phyloP scores from a whole-genome alignment of 2,797 vertebrate genomes.

The Labroides dimidiatus region DNA sequence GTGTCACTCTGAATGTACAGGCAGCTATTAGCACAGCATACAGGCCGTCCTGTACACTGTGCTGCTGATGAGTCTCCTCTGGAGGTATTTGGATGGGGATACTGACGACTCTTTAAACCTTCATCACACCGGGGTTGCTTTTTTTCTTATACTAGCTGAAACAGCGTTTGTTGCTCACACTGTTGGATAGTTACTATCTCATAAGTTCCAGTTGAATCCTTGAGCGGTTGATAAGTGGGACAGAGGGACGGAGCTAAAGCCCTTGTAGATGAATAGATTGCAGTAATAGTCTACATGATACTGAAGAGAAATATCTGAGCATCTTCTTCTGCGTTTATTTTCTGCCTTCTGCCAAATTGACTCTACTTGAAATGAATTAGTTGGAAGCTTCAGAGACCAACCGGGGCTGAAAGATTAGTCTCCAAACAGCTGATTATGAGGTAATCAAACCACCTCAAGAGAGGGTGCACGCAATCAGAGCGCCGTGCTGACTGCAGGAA shows the following conservation, averaged over 20 bases:
- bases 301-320: slow-evolving; percentile 17
- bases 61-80: too few species aligned
- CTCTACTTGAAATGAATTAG: slow-evolving; percentile 50
- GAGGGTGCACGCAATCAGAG: slow-evolving; percentile 63
- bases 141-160: too few species aligned
- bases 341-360: slow-evolving; percentile 36
- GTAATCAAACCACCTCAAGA: slow-evolving; percentile 55
- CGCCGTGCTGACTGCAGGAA: slow-evolving; percentile 38
- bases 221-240: neutral
- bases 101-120: too few species aligned
- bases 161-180: too few species aligned
- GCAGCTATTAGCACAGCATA: neutral
- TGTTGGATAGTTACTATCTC: too few species aligned
- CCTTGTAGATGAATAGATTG: slow-evolving; percentile 3
- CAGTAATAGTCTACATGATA: slow-evolving; percentile 6
- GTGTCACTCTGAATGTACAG: neutral
- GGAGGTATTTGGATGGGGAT: too few species aligned
- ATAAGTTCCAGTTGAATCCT: neutral
- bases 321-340: slow-evolving; percentile 22
- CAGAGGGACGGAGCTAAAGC: neutral
- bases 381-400: slow-evolving; percentile 56
- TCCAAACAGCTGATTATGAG: slow-evolving; percentile 67
- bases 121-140: too few species aligned
- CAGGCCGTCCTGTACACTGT: neutral
- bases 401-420: slow-evolving; percentile 57